phyloP scores from a whole-genome alignment of 2,113 vertebrate species.

The Colinus virginianus region DNA sequence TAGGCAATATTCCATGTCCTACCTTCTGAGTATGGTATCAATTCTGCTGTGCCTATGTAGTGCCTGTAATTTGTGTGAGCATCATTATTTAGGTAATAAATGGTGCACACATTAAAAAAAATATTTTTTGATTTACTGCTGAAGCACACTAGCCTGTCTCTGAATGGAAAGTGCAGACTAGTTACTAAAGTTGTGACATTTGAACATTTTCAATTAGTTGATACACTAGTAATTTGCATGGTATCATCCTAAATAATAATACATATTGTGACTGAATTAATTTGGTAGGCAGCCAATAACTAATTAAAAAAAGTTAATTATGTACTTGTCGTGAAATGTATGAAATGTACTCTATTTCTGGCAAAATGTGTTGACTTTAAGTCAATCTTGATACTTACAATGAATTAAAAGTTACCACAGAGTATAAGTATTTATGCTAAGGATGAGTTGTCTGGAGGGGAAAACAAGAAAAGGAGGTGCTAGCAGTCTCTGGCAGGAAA shows the following conservation, averaged over 20 bases:
- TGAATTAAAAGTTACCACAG: constrained; percentile 33
- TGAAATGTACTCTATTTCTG: constrained; percentile 61
- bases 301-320: constrained; percentile 75
- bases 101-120: background rate
- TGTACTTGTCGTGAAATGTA: constrained; percentile 54
- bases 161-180: background rate
- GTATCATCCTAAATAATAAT: constrained; percentile 63
- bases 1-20: background rate
- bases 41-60: background rate
- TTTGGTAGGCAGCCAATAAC: constrained; percentile 54
- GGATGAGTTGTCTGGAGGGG: background rate
- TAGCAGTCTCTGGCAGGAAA: background rate
- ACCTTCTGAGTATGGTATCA: background rate
- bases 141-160: background rate
- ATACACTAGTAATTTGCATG: constrained; percentile 32
- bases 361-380: constrained; percentile 55
- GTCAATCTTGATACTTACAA: constrained; percentile 50
- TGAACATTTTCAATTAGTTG: constrained; percentile 54
- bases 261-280: constrained; percentile 59
- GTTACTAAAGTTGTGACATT: constrained; percentile 4
- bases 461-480: background rate
- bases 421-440: constrained; percentile 6
- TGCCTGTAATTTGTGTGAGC: background rate
- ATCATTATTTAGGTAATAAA: background rate
- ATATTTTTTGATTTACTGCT: background rate